Base-by-base conservation (phyloP, 2,888 invertebrate genomes). In the Habrosyne pyritoides region DNA sequence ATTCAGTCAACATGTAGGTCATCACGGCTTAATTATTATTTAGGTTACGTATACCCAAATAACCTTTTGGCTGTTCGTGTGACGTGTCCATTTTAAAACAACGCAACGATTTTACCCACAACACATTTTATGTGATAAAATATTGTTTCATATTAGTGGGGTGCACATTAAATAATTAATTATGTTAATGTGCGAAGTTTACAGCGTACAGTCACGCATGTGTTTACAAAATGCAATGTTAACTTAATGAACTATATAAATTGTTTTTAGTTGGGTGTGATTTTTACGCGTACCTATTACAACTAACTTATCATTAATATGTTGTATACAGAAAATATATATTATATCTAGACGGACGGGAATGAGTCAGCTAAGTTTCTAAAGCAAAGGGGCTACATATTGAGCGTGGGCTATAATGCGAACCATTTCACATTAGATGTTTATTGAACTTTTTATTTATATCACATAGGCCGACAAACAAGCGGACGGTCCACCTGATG, bases 111-210 rank as follows among this genome's bases (percentile, higher is more conserved):
- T 42, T 18, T 42, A 18, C 18, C 18, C 18, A 18, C 42, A 42
- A 8, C 5, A 42, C 42, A 42, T 42, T 42, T 42, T 42, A 14
- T 36, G 42, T 42, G 42, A 42, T 42, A 42, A 42, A 42, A 42
- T 42, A 42, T 42, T 18, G 42, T 28, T 50, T 50, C 50, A 50
- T 50, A 50, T 50, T 50, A 50, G 50, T 28, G 69, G 63, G 61
- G 69, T 75, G 79, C 81, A 79, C 81, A 85, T 86, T 81, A 80
- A 83, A 82, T 78, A 83, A 83, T 86, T 87, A 83, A 86, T 87
- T 87, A 86, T 71, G 75, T 67, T 77, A 83, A 85, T 83, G 71
- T 71, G 56, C 60, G 55, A 57, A 69, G 53, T 74, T 74, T 74
- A 77, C 70, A 67, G 70, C 57, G 53, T 60, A 60, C 60, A 66